These are phyloP conservation scores for Mastomys natalensis DNA, from an alignment of 2,113 vertebrate species.

Conservation along the genomic window DNA sequence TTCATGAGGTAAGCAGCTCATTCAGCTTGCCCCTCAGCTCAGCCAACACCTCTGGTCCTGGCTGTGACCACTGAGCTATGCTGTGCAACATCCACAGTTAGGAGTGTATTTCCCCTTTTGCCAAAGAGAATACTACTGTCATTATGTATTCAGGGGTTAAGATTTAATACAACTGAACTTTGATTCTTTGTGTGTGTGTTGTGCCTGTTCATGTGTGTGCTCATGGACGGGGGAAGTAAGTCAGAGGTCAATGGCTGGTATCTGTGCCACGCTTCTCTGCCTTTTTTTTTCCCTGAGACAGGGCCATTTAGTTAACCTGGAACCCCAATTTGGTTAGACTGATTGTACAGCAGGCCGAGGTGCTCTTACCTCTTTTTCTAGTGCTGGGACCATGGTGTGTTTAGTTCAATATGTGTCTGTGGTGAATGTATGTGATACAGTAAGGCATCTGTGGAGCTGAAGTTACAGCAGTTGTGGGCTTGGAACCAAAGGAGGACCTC, in stretches of 20 bases:
- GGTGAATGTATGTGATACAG: too few species aligned
- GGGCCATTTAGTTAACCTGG: too few species aligned
- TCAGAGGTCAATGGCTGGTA: not conserved
- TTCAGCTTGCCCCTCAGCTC: not conserved
- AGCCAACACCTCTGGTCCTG: not conserved
- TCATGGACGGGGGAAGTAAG: not conserved
- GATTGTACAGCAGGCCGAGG: not conserved
- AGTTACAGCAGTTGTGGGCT: not conserved
- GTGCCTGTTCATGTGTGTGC: not conserved
- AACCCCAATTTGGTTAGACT: not conserved
- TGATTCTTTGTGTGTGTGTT: not conserved
- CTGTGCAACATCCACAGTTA: not conserved
- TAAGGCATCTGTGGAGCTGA: not conserved
- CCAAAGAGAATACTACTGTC: not conserved
- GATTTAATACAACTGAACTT: not conserved
- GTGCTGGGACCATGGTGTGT: not conserved
- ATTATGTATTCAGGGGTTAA: not conserved
- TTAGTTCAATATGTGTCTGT: too few species aligned
- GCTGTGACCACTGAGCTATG: not conserved
- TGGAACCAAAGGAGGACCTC: not conserved
- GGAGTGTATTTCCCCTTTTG: not conserved
- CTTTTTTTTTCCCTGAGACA: not conserved
- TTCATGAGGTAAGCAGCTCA: not conserved
- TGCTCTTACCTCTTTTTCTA: not conserved
- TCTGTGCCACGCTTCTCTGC: not conserved